phyloP scores from a whole-genome alignment of 2,113 vertebrate species.

The Pterocles orientalis region DNA sequence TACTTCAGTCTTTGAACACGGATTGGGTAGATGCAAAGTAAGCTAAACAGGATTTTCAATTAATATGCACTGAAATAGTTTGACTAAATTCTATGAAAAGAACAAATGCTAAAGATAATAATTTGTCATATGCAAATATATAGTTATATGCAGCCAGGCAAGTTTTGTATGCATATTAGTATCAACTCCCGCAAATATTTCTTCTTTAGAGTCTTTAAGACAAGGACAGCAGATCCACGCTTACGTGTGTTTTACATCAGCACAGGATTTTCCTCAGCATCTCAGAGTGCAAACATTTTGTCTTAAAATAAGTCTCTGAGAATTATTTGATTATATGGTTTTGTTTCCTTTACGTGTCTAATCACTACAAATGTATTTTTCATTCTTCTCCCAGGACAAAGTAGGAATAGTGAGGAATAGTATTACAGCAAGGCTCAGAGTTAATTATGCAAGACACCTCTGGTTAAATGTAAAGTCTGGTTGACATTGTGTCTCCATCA shows the following conservation, averaged over 20 bases:
- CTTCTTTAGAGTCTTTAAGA: not conserved
- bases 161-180: not conserved
- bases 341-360: not conserved
- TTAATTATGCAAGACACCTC: not conserved
- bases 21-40: not conserved
- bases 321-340: not conserved
- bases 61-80: not conserved
- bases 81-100: not conserved
- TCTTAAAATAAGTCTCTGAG: not conserved
- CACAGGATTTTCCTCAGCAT: not conserved
- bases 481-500: not conserved
- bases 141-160: not conserved
- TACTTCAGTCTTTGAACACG: not conserved
- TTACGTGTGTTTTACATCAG: not conserved
- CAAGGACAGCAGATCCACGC: not conserved
- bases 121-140: not conserved
- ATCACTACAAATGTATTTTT: not conserved
- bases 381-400: not conserved
- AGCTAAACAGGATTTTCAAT: not conserved
- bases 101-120: not conserved
- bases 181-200: not conserved
- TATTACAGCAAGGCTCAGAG: not conserved
- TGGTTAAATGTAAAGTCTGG: not conserved
- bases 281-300: not conserved
- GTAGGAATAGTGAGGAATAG: not conserved